These are phyloP conservation scores for Diplodus sargus DNA, from an alignment of 2,797 vertebrate genomes.

Conservation along the genomic window DNA sequence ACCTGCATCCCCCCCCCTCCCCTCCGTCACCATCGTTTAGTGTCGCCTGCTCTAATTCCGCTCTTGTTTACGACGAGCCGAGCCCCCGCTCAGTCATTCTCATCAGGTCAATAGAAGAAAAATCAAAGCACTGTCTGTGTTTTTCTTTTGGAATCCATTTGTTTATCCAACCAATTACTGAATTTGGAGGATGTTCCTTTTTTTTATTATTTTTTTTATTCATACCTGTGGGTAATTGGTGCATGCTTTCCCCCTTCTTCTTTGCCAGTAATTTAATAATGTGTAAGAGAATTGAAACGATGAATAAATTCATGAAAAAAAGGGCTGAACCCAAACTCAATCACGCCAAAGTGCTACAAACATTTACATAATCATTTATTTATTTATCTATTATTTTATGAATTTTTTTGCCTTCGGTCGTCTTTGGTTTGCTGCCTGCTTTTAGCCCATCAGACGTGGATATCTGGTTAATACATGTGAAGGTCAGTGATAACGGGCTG, in stretches of 20 bases:
- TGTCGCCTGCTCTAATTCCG: conserved; percentile 67
- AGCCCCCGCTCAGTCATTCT: conserved; percentile 55
- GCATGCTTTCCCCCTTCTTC: conserved; percentile 64
- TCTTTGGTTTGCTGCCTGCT: conserved; percentile 60
- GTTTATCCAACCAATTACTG: conserved; percentile 69
- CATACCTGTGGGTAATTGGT: conserved; percentile 71
- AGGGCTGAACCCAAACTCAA: conserved; percentile 49
- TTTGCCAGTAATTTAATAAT: conserved; percentile 62
- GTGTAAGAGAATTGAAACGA: conserved; percentile 56
- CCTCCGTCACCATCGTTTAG: conserved; percentile 58
- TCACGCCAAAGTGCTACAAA: conserved; percentile 51
- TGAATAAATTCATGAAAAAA: conserved; percentile 61
- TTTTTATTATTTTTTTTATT: conserved; percentile 34
- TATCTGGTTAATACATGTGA: neutral
- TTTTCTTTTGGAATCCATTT: conserved; percentile 68
- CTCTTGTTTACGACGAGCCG: conserved; percentile 47
- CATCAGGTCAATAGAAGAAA: conserved; percentile 72
- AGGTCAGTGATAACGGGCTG: conserved; percentile 4
- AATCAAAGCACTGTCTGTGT: conserved; percentile 68
- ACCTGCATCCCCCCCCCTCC: conserved; percentile 42
- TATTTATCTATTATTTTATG: conserved; percentile 43
- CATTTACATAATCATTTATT: conserved; percentile 56
- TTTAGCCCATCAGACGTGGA: conserved; percentile 10
- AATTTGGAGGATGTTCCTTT: conserved; percentile 43
- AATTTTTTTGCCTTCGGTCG: conserved; percentile 16